Evolutionary conservation across 2,888 invertebrate genomes (phyloP).

Genomic region (Myopa testacea): DNA sequence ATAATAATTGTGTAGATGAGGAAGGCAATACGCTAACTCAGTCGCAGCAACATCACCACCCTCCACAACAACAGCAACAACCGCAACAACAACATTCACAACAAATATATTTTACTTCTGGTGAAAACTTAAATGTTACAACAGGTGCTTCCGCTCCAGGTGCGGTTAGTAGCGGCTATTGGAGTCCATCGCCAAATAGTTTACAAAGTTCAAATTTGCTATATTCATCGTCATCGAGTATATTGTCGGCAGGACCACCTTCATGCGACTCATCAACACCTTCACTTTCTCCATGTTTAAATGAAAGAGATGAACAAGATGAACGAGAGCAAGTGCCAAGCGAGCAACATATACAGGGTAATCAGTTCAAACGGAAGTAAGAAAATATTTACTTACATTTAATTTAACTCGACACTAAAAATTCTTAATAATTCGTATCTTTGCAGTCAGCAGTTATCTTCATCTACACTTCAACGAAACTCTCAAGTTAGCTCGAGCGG

Average conservation of each 20-base stretch:
- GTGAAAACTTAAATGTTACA: conserved; percentile 45
- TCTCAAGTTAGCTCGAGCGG: conserved; percentile 5
- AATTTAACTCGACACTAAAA: neutral
- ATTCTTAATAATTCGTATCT: neutral
- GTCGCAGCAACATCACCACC: conserved; percentile 32
- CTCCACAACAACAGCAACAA: conserved; percentile 26
- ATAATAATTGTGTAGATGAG: conserved; percentile 45
- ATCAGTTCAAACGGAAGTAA: conserved; percentile 31
- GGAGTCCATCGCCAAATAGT: conserved; percentile 47
- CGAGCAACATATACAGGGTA: conserved; percentile 23
- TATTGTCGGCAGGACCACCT: conserved; percentile 33
- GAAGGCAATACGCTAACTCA: conserved; percentile 30
- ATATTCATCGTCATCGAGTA: conserved; percentile 12
- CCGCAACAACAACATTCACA: conserved; percentile 38
- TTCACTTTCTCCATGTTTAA: conserved; percentile 46
- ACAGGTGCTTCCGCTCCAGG: conserved; percentile 34
- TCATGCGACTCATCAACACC: conserved; percentile 43
- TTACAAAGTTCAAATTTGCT: conserved; percentile 43
- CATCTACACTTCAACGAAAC: conserved; percentile 25
- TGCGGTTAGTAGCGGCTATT: conserved; percentile 43
- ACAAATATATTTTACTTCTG: conserved; percentile 46
- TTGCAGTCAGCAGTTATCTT: conserved; percentile 23
- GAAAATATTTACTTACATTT: too few relatives aligned
- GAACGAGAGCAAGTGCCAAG: conserved; percentile 16
- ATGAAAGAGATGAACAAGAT: conserved; percentile 42